Conservation (phyloP, 2,113 vertebrate species). For the Petrocephalus microphthalmus region DNA sequence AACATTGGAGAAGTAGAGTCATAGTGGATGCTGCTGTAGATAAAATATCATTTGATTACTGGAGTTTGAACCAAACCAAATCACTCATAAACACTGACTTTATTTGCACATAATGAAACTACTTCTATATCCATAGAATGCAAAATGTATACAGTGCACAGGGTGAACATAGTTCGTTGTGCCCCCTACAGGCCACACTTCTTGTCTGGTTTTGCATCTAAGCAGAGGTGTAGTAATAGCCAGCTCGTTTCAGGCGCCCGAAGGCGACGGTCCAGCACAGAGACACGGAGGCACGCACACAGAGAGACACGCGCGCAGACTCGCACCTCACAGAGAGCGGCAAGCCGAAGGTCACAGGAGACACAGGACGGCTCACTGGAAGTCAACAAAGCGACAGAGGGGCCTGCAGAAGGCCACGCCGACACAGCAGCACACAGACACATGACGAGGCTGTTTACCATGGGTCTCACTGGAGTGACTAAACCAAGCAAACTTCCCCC, state of each 20-base stretch:
- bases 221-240: slow-evolving; percentile 26
- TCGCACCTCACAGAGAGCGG: slow-evolving; percentile 5
- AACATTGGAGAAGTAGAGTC: background rate
- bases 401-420: background rate
- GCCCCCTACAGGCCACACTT: background rate
- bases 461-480: slow-evolving; percentile 71
- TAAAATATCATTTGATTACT: background rate
- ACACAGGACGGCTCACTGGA: slow-evolving; percentile 6
- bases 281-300: slow-evolving; percentile 15
- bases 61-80: background rate
- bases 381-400: background rate
- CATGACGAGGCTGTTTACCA: slow-evolving; percentile 56
- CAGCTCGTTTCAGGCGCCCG: slow-evolving; percentile 19
- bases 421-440: slow-evolving; percentile 14
- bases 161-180: background rate
- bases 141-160: background rate
- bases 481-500: slow-evolving; percentile 73
- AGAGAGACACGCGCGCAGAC: background rate
- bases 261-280: background rate
- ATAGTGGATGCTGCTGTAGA: background rate
- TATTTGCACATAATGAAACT: no score
- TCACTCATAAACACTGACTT: background rate
- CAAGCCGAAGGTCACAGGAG: slow-evolving; percentile 9
- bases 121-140: background rate
- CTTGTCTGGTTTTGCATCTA: background rate